Base-by-base conservation (phyloP, 1,140 invertebrate species). In the Caenorhabditis briggsae region DNA sequence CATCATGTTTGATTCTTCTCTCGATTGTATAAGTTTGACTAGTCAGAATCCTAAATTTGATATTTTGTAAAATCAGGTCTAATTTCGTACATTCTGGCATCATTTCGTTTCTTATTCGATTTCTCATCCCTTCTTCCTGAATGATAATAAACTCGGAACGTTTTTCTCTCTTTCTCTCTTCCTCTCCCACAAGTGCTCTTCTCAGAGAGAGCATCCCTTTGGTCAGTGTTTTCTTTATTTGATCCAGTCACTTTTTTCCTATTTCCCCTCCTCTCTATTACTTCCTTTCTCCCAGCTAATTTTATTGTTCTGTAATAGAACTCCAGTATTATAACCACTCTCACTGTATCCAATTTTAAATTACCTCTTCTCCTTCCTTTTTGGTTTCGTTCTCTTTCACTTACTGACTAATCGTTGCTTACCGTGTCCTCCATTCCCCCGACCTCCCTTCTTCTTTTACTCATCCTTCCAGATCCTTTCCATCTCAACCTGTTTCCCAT, bases 371-470 rank as follows among this genome's bases (percentile, higher is more conserved):
- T 14, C 16, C 11, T 33, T 14, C 23, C 61, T 25, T 23, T 11
- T 48, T 25, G 18, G 25, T 14, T 9, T 20, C 11, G 11, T 11
- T 5, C 61, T 11, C 12, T 65, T 78, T 78, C 70, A 78, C 70
- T 78, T 78, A 78, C 46, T 78, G 46, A 78, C 70, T 78, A 78
- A 78, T 78, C 46, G 70, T 23, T 78, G 70, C 70, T 78, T 78
- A 78, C 70, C 70, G 70, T 78, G 64, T 70, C 64, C 53, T 78
- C 46, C 61, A 33, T 11, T 41, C 25, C 23, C 16, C 9, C 65
- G 41, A 74, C 41, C 65, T 14, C 64, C 5, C 18, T 14, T 25
- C 25, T 18, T 18, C 33, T 18, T 50, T 50, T n/a, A 18, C 9
- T 43, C 33, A 43, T 18, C 23, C 25, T 78, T 78, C 33, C 70